A percentile compares a stretch with the other conserved stretches of the same genome.
These are phyloP conservation scores for Steatornis caripensis DNA, from an alignment of 2,113 vertebrate genomes.

Conservation along the genomic window DNA sequence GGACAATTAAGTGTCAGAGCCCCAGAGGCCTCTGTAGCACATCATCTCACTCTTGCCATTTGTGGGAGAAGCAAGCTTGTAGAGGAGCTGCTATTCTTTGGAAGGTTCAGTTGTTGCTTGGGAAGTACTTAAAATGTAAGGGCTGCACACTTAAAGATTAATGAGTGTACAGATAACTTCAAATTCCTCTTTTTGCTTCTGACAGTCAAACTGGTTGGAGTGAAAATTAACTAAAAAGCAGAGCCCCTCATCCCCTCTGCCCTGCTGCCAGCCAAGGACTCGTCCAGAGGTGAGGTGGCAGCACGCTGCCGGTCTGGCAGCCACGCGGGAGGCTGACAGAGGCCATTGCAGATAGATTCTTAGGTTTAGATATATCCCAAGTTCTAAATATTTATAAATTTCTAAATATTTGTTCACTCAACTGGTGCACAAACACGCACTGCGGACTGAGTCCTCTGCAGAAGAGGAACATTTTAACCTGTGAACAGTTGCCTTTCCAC, in stretches of 20 bases:
- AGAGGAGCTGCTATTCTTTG: not conserved
- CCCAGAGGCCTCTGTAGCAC: not conserved
- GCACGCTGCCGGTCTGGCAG: not conserved
- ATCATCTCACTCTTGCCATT: not conserved
- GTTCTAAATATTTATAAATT: not conserved
- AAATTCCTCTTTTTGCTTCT: not conserved
- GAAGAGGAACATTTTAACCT: not conserved
- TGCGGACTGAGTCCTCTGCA: not conserved
- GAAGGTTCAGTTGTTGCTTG: not conserved
- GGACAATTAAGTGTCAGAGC: not conserved
- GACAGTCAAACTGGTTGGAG: not conserved
- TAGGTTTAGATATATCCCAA: not conserved
- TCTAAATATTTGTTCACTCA: not conserved
- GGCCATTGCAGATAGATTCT: not conserved
- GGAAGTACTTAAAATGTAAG: not conserved
- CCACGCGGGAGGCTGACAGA: not conserved
- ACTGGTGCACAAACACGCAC: not conserved
- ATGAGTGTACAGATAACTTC: not conserved
- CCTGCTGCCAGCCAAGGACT: accelerated
- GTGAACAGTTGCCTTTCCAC: not conserved
- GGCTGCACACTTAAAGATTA: not conserved
- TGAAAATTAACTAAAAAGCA: not conserved
- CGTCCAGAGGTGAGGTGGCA: not conserved
- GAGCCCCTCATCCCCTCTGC: not conserved
- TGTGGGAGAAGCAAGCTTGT: not conserved